Conservation (phyloP, 2,888 invertebrate species). For the Drosophila dives region DNA sequence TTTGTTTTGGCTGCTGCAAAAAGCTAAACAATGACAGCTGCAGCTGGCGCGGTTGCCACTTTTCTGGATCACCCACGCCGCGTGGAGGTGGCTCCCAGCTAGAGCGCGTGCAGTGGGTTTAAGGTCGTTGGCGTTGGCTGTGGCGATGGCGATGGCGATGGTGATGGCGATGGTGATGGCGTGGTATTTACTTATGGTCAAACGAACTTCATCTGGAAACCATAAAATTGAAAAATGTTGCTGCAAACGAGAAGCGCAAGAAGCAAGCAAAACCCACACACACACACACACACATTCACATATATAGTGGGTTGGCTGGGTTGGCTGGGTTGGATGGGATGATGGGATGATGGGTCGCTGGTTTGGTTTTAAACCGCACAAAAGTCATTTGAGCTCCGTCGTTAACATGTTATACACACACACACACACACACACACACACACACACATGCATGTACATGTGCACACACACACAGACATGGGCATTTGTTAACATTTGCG, state of each 20-base stretch:
- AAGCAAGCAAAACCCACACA: constrained; percentile 20
- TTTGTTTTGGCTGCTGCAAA: constrained; percentile 48
- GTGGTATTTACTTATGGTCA: constrained; percentile 78
- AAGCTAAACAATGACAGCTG: constrained; percentile 75
- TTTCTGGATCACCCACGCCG: constrained; percentile 21
- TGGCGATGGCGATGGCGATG: no score
- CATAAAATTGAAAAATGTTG: constrained; percentile 82
- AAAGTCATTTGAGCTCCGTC: constrained; percentile 81
- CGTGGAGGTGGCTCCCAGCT: background rate
- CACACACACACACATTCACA: constrained; percentile 3
- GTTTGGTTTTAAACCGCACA: constrained; percentile 78
- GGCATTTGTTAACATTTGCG: constrained; percentile 44
- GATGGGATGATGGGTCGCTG: constrained; percentile 22
- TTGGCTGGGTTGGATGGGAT: constrained; percentile 2
- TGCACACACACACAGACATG: constrained; percentile 12
- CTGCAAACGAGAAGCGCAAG: constrained; percentile 49
- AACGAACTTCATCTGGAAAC: constrained; percentile 83
- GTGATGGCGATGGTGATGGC: constrained; percentile 19
- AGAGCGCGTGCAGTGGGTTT: background rate
- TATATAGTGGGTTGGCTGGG: background rate
- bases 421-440: constrained; percentile 27
- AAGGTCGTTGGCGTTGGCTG: background rate
- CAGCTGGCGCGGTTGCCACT: constrained; percentile 64
- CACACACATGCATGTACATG: no score
- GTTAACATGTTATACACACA: constrained; percentile 75